Evolutionary conservation across 1,140 invertebrate species (phyloP).

Genomic region (Andrena cerasifolii): DNA sequence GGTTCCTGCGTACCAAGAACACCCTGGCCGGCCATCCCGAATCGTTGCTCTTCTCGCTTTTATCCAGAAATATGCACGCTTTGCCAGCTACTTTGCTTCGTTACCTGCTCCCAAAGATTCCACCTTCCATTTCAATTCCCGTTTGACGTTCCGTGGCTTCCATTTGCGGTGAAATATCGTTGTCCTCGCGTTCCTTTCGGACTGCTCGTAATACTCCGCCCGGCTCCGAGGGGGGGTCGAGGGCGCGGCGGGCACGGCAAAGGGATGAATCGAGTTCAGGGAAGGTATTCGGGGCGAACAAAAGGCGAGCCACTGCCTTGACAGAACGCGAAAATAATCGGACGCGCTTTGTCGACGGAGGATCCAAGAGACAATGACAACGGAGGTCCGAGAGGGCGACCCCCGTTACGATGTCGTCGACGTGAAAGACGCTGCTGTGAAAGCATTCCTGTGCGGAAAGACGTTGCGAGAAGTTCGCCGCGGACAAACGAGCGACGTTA

Average conservation of each 20-base stretch:
- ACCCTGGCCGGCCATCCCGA: too few relatives aligned
- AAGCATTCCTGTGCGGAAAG: slow-evolving; percentile 21
- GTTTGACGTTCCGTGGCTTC: background rate
- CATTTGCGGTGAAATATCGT: background rate
- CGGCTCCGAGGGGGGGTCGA: background rate
- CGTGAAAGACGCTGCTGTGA: slow-evolving; percentile 27
- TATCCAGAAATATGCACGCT: too few relatives aligned
- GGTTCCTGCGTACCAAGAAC: background rate
- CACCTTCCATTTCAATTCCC: too few relatives aligned
- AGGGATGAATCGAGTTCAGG: slow-evolving; percentile 44
- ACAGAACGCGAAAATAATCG: slow-evolving; percentile 58
- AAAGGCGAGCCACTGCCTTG: slow-evolving; percentile 45
- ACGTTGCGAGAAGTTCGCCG: slow-evolving; percentile 22
- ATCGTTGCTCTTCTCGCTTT: too few relatives aligned
- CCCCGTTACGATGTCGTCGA: background rate
- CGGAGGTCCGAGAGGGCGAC: background rate
- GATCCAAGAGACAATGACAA: slow-evolving; percentile 40
- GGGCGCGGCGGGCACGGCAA: background rate
- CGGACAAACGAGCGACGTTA: slow-evolving; percentile 59
- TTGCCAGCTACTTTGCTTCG: too few relatives aligned
- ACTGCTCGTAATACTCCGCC: background rate
- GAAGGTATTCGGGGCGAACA: slow-evolving; percentile 42
- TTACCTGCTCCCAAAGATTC: too few relatives aligned
- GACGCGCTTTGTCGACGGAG: slow-evolving; percentile 43
- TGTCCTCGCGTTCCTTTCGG: background rate